A percentile compares a stretch with the other conserved stretches of the same genome.
Conservation (phyloP, 2,113 vertebrate genomes). For the Spilogale gracilis region DNA sequence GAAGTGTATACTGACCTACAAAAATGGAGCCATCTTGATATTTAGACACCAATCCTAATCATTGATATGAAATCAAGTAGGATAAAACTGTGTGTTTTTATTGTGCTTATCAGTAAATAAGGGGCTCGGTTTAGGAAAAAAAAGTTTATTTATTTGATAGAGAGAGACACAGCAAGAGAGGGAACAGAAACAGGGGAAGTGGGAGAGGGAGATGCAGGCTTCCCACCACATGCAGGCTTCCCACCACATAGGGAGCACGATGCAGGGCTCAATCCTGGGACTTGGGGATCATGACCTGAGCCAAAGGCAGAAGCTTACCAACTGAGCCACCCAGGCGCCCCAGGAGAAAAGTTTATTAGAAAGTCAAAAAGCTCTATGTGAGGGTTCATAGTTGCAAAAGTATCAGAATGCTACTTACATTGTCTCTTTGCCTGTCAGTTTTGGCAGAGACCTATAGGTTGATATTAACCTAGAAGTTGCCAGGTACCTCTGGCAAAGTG, state of each 20-base stretch:
- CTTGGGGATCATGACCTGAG: no score
- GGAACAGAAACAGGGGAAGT: no score
- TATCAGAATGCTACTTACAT: not conserved
- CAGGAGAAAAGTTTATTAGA: not conserved
- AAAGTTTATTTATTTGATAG: no score
- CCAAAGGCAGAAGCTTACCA: no score
- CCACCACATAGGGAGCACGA: no score
- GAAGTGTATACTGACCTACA: not conserved
- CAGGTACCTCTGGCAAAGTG: not conserved
- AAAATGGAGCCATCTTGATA: not conserved
- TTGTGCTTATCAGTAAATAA: not conserved
- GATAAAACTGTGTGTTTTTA: not conserved
- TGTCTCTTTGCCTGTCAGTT: not conserved
- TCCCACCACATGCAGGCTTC: no score
- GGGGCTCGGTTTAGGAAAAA: not conserved
- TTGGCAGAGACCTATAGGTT: not conserved
- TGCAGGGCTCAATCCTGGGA: no score
- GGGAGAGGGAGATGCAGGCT: no score
- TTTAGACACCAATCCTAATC: not conserved
- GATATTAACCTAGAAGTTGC: not conserved
- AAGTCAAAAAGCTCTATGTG: not conserved
- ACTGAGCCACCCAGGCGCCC: no score
- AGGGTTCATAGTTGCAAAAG: not conserved
- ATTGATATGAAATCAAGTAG: not conserved
- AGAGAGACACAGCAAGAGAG: no score